A percentile compares a stretch with the other conserved stretches of the same genome.
phyloP scores from a whole-genome alignment of 1,140 invertebrate species.

The Drosophila truncata region DNA sequence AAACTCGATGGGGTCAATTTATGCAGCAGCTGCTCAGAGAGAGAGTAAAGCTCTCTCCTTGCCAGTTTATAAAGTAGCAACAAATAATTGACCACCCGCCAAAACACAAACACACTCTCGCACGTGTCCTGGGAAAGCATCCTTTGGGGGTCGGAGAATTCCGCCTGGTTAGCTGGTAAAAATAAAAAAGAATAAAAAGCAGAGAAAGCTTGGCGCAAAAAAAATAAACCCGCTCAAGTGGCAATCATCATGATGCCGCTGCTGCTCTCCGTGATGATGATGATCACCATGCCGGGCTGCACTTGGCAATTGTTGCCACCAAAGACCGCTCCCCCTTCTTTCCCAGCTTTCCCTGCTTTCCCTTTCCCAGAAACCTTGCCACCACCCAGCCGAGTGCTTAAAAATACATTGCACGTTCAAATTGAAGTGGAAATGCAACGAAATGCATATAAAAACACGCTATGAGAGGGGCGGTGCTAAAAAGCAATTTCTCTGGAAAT shows the following conservation, averaged over 20 bases:
- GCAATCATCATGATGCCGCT: constrained; percentile 66
- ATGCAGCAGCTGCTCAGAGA: constrained; percentile 12
- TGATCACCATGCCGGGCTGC: constrained; percentile 55
- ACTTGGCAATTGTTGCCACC: constrained; percentile 76
- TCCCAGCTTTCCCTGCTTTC: background rate
- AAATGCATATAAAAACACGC: constrained; percentile 65
- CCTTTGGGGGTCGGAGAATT: constrained; percentile 9
- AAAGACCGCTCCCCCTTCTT: constrained; percentile 1
- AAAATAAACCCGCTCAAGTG: constrained; percentile 65
- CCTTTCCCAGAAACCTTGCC: background rate
- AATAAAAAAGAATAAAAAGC: constrained; percentile 4
- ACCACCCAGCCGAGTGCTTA: constrained; percentile 53
- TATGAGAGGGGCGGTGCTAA: background rate
- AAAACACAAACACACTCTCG: constrained; percentile 11
- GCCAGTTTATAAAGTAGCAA: constrained; percentile 76
- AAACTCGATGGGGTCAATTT: constrained; percentile 26
- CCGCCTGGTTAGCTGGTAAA: constrained; percentile 17
- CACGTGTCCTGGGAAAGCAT: constrained; percentile 32
- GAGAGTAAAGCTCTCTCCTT: constrained; percentile 18
- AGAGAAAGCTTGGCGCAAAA: constrained; percentile 39
- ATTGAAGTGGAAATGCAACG: constrained; percentile 76
- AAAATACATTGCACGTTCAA: constrained; percentile 82
- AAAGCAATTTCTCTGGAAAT: constrained; percentile 28
- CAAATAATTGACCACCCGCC: constrained; percentile 72
- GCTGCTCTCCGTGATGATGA: constrained; percentile 4